Evolutionary conservation across 2,113 vertebrate genomes (phyloP), one percentile per base, ranked within the genome.

Genomic region (Pantherophis guttatus): DNA sequence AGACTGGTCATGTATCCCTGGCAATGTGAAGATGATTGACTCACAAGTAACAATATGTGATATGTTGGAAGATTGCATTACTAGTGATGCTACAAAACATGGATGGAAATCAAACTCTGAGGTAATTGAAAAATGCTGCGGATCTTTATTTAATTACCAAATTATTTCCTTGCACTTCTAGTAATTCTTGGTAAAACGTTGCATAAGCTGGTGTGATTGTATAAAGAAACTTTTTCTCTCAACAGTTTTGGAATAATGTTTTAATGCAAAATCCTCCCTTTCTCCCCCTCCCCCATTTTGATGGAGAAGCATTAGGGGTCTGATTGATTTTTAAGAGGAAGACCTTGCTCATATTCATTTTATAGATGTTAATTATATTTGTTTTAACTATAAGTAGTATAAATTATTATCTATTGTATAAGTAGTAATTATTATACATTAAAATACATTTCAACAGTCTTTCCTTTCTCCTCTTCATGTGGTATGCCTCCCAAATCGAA

Each of bases 121-220:
- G 98, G 98, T 98, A 97, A 94, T 93, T 52, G 44, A 0, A 8
- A 26, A 87, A 11, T 33, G 39, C 24, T 29, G 13, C 54, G 10
- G 12, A 29, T 11, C 8, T 52, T 26, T 2, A 21, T 19, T 13
- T n/a, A 23, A 12, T 70, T 75, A 39, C 6, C 7, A 39, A 75
- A 39, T 75, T 33, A 75, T 75, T 75, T 33, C 13, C 15, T 89
- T 89, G 55, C 12, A 44, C 57, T 89, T 59, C 17, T 52, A 90
- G 50, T 26, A 65, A 62, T 19, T 89, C 89, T 90, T 58, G 26
- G 86, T 87, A 17, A 53, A 87, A 53, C 0, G 2, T 70, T 70
- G 65, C 15, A 75, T 75, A 19, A 75, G 15, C 15, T 75, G n/a
- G n/a, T 75, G 15, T 17, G 65, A 7, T 75, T 33, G 6, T 75